A percentile compares a stretch with the other conserved stretches of the same genome.
phyloP scores from a whole-genome alignment of 2,888 invertebrate genomes.

The Pherbina coryleti region DNA sequence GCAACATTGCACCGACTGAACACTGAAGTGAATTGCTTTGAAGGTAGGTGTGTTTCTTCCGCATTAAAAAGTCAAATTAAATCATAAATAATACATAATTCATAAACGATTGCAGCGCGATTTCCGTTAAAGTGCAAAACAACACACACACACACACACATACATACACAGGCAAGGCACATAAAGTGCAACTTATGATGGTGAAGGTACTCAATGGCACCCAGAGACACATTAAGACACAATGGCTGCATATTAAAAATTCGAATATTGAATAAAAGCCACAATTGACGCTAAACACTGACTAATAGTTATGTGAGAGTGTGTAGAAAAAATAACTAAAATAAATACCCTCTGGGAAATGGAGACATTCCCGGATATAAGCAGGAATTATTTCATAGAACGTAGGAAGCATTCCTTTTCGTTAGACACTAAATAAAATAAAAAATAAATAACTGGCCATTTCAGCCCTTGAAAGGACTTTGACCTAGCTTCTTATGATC shows the following conservation, averaged over 20 bases:
- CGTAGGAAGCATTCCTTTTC: no score
- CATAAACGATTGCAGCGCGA: conserved; percentile 46
- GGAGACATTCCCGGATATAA: no score
- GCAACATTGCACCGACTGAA: neutral
- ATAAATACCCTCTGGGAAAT: no score
- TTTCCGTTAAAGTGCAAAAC: conserved; percentile 55
- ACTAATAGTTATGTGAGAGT: neutral
- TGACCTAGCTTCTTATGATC: no score
- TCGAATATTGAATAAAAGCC: conserved; percentile 35
- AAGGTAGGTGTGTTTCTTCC: conserved; percentile 35
- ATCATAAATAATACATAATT: conserved; percentile 59
- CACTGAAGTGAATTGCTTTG: neutral
- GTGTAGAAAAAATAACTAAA: neutral
- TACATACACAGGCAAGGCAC: neutral
- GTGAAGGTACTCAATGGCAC: neutral
- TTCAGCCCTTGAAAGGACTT: no score
- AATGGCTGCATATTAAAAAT: conserved; percentile 32
- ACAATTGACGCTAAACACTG: conserved; percentile 5
- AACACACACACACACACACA: conserved; percentile 45
- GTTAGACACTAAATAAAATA: no score
- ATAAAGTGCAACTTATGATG: neutral
- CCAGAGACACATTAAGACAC: conserved; percentile 44
- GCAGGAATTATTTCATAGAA: no score
- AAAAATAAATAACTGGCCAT: no score
- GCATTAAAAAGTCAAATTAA: conserved; percentile 49